Conservation (phyloP, 2,888 invertebrate genomes). For the Tuberolachnus salignus region DNA sequence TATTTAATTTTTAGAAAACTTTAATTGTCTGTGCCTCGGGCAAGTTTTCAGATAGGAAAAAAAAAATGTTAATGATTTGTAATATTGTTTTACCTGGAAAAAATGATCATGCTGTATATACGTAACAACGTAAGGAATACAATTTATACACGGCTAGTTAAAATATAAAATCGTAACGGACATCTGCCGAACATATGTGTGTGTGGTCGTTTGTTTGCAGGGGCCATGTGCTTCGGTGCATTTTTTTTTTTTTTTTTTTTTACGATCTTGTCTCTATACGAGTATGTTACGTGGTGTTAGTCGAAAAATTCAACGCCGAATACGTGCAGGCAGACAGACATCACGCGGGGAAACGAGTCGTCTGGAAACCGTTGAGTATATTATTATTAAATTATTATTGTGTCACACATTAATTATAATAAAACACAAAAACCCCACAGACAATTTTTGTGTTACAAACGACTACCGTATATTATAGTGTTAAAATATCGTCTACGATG, state of each 20-base stretch:
- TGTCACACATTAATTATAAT: too few relatives aligned
- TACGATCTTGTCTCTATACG: not conserved
- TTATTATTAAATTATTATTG: not conserved
- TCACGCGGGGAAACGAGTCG: constrained; percentile 6
- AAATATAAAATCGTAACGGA: constrained; percentile 29
- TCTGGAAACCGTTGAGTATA: constrained; percentile 37
- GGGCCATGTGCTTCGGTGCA: constrained; percentile 36
- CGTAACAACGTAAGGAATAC: not conserved
- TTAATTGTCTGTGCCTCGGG: too few relatives aligned
- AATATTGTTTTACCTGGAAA: too few relatives aligned
- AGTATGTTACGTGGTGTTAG: not conserved
- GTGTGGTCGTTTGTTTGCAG: constrained; percentile 39
- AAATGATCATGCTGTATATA: too few relatives aligned
- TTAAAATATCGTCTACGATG: too few relatives aligned
- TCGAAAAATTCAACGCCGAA: not conserved
- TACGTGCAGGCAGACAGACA: not conserved
- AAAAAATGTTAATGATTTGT: too few relatives aligned
- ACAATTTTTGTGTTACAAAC: too few relatives aligned
- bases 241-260: constrained; percentile 28
- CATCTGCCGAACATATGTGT: constrained; percentile 50
- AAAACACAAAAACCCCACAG: too few relatives aligned
- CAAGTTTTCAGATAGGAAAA: too few relatives aligned
- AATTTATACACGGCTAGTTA: constrained; percentile 4
- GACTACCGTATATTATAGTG: too few relatives aligned
- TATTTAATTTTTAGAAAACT: too few relatives aligned